Conservation (phyloP, 2,888 invertebrate genomes). For the Actias luna region DNA sequence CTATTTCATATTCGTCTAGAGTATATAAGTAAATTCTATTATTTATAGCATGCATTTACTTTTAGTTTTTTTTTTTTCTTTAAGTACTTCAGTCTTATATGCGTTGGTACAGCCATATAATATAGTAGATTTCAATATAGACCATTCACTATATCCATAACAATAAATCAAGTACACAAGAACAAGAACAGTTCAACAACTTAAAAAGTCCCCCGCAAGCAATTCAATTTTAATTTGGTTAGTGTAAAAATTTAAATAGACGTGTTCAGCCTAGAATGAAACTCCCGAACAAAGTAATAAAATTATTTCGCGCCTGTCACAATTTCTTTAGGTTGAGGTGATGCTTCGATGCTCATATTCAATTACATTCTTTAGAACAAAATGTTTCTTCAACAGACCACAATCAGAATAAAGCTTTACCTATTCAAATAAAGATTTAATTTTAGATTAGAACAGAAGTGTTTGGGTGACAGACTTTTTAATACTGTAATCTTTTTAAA, state of each 20-base stretch:
- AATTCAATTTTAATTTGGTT: conserved; percentile 11
- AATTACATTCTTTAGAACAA: conserved; percentile 65
- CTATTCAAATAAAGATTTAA: conserved; percentile 67
- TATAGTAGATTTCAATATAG: too few relatives aligned
- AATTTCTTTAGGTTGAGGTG: conserved; percentile 53
- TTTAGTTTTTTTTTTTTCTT: too few relatives aligned
- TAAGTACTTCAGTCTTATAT: too few relatives aligned
- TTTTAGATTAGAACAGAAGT: conserved; percentile 61
- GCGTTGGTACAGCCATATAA: too few relatives aligned
- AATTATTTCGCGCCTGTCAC: conserved; percentile 58
- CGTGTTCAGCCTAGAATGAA: conserved; percentile 39
- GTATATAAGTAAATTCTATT: too few relatives aligned
- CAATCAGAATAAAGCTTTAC: conserved; percentile 53
- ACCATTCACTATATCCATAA: too few relatives aligned
- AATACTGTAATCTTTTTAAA: conserved; percentile 22
- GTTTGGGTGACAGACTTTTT: conserved; percentile 30
- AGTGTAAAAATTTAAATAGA: conserved; percentile 17
- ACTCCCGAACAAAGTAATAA: conserved; percentile 47
- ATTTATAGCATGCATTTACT: too few relatives aligned
- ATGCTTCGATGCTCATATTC: conserved; percentile 56
- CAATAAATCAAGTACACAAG: neutral
- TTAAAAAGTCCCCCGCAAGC: neutral
- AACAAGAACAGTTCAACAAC: neutral
- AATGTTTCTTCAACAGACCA: conserved; percentile 55
- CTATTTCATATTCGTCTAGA: too few relatives aligned